A percentile compares a stretch with the other conserved stretches of the same genome.
Evolutionary conservation across 2,888 invertebrate species (phyloP).

Genomic region (Agrilus cyanescens): DNA sequence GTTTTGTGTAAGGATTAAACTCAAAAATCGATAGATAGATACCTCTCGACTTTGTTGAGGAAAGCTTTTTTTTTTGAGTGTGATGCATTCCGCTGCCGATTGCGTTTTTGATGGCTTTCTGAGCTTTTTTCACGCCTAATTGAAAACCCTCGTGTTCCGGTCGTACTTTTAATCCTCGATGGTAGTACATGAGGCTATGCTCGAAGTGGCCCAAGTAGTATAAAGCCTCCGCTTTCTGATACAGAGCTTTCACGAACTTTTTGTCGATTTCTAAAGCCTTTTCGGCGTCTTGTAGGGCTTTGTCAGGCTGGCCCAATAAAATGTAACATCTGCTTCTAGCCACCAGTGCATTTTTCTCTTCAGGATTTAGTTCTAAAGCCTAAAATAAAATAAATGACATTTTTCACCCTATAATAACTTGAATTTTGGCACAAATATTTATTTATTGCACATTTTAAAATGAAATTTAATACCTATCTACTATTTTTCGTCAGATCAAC

Average conservation of each 20-base stretch:
- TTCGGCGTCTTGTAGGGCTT: constrained; percentile 76
- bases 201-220: constrained; percentile 90
- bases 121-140: constrained; percentile 80
- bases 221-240: constrained; percentile 84
- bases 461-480: too few species aligned
- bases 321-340: constrained; percentile 83
- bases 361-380: constrained; percentile 78
- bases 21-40: too few species aligned
- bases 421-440: too few species aligned
- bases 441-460: too few species aligned
- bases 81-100: constrained; percentile 43
- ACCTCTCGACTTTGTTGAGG: too few species aligned
- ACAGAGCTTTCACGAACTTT: constrained; percentile 60
- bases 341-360: constrained; percentile 75
- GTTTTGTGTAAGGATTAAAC: too few species aligned
- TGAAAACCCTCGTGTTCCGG: constrained; percentile 71
- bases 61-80: not conserved
- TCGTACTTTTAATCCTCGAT: constrained; percentile 71
- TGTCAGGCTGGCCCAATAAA: constrained; percentile 70
- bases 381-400: constrained; percentile 36
- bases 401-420: too few species aligned
- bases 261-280: constrained; percentile 63
- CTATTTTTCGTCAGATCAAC: too few species aligned
- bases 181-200: constrained; percentile 82
- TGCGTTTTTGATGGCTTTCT: constrained; percentile 88